Evolutionary conservation across 1,140 invertebrate genomes (phyloP), one percentile per base, ranked within the genome.

Genomic region (Ceratoteleas bidentatus): DNA sequence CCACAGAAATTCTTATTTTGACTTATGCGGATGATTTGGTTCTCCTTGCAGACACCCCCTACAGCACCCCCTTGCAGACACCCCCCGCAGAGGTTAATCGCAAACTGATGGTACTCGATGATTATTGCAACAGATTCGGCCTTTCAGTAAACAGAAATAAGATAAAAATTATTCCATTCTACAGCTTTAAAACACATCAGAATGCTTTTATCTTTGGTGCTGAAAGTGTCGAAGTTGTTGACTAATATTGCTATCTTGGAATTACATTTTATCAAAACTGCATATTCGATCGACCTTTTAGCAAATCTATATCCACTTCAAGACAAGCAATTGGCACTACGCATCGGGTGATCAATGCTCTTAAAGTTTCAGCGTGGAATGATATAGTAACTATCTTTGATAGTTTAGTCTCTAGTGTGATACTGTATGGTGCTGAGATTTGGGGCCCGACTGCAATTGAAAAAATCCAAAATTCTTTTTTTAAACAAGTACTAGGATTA

Each of bases 11-110:
- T 13, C 1, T 5, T 11, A 3, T 65, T 15, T 10, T 65, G 1
- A 50, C 61, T 32, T 53, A 65, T 13, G 61, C 61, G 2, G 61
- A 65, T 32, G 61, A 65, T 13, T 32, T 65, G 2, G 61, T 43
- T 0, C 36, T 65, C n/a, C n/a, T n/a, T n/a, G n/a, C n/a, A n/a
- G n/a, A n/a, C n/a, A n/a, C n/a, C n/a, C n/a, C n/a, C n/a, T n/a
- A n/a, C n/a, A n/a, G n/a, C n/a, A n/a, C n/a, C n/a, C n/a, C 7
- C 15, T 65, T 24, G 49, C 61, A 6, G 34, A 65, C 50, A 50
- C 50, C 0, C 61, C 61, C 5, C 52, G n/a, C 16, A 14, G 50
- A 65, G 15, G 61, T 65, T 2, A 15, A 13, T 8, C 33, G 50
- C 6, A 38, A 33, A 24, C 8, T 53, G 5, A 6, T 2, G 3